Percentiles rank a stretch among this genome's conserved stretches.
These are phyloP conservation scores for Mycteria americana DNA, from an alignment of 2,797 vertebrate species.

Conservation along the genomic window DNA sequence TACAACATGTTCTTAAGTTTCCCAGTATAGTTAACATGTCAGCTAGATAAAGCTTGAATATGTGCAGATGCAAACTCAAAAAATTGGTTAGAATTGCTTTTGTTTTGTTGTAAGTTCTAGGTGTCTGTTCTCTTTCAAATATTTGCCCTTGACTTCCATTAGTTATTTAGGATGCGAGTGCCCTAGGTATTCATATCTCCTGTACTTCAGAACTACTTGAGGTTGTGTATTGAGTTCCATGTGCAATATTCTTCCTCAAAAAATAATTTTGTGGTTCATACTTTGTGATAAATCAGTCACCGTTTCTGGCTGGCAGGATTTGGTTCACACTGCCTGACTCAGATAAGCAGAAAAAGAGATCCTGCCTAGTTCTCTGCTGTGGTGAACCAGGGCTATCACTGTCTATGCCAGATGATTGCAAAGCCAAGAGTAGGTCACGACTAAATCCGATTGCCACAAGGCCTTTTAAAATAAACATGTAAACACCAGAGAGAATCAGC, in stretches of 20 bases:
- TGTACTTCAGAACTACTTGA: not conserved
- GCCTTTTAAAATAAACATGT: not conserved
- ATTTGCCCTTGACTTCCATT: not conserved
- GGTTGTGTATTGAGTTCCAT: fast-evolving
- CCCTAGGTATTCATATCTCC: not conserved
- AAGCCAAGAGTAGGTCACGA: not conserved
- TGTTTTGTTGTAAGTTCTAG: not conserved
- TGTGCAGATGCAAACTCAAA: not conserved
- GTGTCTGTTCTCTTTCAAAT: not conserved
- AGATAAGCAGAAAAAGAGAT: not conserved
- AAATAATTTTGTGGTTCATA: not conserved
- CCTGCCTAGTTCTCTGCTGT: not conserved
- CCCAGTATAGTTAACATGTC: fast-evolving
- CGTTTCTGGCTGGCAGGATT: not conserved
- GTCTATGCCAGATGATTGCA: not conserved
- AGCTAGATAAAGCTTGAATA: not conserved
- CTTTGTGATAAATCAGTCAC: not conserved
- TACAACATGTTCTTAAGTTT: not conserved
- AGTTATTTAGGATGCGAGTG: fast-evolving
- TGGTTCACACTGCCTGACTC: not conserved
- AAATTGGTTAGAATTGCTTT: not conserved
- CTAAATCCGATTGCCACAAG: not conserved
- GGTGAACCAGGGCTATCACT: not conserved
- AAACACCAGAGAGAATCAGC: not conserved
- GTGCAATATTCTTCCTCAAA: not conserved